These are phyloP conservation scores for Corythornis vintsioides DNA, from an alignment of 2,113 vertebrate species.

Conservation along the genomic window DNA sequence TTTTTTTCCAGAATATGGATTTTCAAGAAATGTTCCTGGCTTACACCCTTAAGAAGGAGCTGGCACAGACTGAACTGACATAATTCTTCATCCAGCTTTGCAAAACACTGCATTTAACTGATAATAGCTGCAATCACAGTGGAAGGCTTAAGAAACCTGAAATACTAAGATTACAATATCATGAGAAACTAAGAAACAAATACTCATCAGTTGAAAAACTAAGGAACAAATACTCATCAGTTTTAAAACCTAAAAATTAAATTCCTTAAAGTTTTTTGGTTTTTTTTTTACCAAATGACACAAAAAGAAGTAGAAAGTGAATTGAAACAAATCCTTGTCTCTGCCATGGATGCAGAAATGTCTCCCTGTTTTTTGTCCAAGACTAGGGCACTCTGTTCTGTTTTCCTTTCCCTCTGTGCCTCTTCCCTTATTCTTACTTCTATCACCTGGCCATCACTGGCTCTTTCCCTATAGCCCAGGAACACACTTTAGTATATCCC, in stretches of 20 bases:
- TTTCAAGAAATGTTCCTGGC: neutral
- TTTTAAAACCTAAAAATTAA: neutral
- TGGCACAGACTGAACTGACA: neutral
- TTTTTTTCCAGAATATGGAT: neutral
- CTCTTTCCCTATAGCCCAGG: neutral
- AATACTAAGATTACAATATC: neutral
- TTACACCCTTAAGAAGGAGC: neutral
- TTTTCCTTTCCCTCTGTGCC: neutral
- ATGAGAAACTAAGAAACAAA: slow-evolving; percentile 1
- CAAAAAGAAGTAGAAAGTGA: neutral
- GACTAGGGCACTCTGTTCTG: neutral
- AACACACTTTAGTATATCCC: neutral
- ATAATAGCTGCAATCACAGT: neutral
- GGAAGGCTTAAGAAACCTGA: neutral
- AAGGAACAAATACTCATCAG: neutral
- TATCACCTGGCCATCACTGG: neutral
- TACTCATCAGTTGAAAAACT: neutral
- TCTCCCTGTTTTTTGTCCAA: neutral
- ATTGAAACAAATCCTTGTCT: neutral
- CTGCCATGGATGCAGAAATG: neutral
- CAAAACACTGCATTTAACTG: neutral
- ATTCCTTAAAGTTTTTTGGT: neutral
- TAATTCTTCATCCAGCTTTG: neutral
- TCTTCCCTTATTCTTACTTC: neutral
- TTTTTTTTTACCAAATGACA: neutral